A percentile compares a stretch with the other conserved stretches of the same genome.
These are phyloP conservation scores for Coendou prehensilis DNA, from an alignment of 2,797 vertebrate genomes.

Conservation along the genomic window DNA sequence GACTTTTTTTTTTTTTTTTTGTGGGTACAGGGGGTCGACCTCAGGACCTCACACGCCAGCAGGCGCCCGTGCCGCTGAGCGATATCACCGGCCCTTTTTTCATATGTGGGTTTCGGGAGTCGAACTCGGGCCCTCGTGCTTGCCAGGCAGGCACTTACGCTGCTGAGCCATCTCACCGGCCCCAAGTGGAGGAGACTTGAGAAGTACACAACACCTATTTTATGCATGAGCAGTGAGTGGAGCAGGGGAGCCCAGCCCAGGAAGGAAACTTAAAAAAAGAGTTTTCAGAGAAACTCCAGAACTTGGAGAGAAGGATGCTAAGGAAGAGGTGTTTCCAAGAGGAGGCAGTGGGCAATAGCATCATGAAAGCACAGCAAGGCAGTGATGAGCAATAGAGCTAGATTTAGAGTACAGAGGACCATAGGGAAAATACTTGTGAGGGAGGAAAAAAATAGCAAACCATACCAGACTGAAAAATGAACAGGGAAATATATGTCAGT, in stretches of 20 bases:
- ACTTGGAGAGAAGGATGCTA: neutral
- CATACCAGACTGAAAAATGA: neutral
- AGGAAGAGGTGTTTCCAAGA: neutral
- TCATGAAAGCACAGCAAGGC: neutral
- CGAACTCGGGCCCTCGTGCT: too few species aligned
- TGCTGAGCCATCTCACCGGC: too few species aligned
- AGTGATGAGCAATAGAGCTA: neutral
- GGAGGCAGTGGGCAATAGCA: neutral
- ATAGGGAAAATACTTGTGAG: neutral
- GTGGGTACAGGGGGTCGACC: too few species aligned
- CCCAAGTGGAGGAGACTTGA: neutral
- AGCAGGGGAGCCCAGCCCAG: neutral
- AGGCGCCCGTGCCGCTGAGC: too few species aligned
- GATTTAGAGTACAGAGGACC: neutral
- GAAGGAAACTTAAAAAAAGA: neutral
- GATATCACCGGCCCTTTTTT: too few species aligned
- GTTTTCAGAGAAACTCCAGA: neutral
- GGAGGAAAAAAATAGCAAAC: neutral
- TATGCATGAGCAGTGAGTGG: neutral
- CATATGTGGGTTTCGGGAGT: too few species aligned
- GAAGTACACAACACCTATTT: neutral
- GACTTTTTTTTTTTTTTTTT: too few species aligned
- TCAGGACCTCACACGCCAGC: too few species aligned
- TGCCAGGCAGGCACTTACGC: too few species aligned
- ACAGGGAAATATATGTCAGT: neutral